These are phyloP conservation scores for Gadopsis bispinosus DNA, from an alignment of 2,797 vertebrate genomes.

Conservation along the genomic window DNA sequence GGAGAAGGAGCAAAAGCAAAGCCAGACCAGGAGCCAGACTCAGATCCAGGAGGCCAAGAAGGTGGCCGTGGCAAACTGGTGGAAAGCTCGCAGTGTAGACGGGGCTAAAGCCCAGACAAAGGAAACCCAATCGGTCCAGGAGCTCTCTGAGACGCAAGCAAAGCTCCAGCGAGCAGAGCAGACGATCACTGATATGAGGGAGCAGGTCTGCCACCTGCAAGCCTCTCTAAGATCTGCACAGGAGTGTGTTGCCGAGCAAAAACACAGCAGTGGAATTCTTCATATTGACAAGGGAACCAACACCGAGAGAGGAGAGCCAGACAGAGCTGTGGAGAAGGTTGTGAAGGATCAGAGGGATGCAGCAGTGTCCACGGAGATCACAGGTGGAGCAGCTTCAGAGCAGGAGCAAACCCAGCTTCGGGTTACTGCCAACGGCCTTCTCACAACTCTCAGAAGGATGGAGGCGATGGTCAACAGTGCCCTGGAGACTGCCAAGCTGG, in stretches of 20 bases:
- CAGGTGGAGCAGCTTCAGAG: conserved; percentile 36
- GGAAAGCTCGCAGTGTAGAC: conserved; percentile 73
- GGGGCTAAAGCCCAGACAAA: conserved; percentile 49
- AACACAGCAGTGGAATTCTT: conserved; percentile 37
- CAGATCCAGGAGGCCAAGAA: conserved; percentile 58
- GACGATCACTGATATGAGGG: conserved; percentile 72
- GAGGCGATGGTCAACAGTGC: conserved; percentile 73
- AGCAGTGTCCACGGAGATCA: conserved; percentile 64
- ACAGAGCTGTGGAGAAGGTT: conserved; percentile 25
- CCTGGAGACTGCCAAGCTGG: conserved; percentile 63
- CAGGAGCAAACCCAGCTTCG: conserved; percentile 39
- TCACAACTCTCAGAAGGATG: conserved; percentile 71
- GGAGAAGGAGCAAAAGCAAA: conserved; percentile 70
- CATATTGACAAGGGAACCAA: conserved; percentile 60
- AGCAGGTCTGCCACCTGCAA: conserved; percentile 70
- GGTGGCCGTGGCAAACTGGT: conserved; percentile 77
- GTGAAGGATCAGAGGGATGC: conserved; percentile 71
- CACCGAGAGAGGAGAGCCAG: conserved; percentile 46
- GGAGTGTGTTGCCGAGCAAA: conserved; percentile 43
- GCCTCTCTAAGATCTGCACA: conserved; percentile 60
- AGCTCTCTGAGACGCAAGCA: conserved; percentile 50
- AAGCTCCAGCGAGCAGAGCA: conserved; percentile 69
- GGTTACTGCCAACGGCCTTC: conserved; percentile 62
- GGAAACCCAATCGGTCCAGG: conserved; percentile 35
- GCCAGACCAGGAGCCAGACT: conserved; percentile 56